These are phyloP conservation scores for Notamacropus eugenii DNA, from an alignment of 2,797 vertebrate species.

Conservation along the genomic window DNA sequence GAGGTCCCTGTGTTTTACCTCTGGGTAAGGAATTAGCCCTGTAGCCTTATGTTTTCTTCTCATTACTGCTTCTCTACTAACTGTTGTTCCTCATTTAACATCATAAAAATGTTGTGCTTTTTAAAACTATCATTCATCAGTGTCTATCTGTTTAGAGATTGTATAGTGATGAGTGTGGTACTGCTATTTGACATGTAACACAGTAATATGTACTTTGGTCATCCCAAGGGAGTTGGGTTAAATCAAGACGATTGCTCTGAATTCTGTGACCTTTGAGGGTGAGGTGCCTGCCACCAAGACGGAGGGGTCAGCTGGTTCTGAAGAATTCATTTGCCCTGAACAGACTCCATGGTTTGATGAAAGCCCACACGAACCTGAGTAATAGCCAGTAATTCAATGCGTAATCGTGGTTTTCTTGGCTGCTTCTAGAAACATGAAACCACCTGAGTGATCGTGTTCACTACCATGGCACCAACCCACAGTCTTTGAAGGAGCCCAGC, in stretches of 20 bases:
- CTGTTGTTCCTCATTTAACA: neutral
- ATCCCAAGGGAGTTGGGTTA: neutral
- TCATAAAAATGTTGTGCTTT: neutral
- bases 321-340: neutral
- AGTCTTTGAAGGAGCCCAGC: neutral
- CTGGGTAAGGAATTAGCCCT: neutral
- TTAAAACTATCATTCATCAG: conserved; percentile 14
- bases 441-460: neutral
- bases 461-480: neutral
- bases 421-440: neutral
- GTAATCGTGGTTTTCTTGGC: neutral
- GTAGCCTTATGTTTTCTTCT: neutral
- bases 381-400: neutral
- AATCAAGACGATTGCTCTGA: neutral
- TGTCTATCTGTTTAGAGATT: conserved; percentile 1
- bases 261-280: neutral
- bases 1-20: neutral
- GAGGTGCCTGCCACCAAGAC: neutral
- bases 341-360: neutral
- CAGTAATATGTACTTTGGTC: neutral
- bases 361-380: neutral
- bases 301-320: neutral
- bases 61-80: too few species aligned
- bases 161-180: neutral
- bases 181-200: neutral